Conservation (phyloP, 2,797 vertebrate species). For the Cygnus olor region DNA sequence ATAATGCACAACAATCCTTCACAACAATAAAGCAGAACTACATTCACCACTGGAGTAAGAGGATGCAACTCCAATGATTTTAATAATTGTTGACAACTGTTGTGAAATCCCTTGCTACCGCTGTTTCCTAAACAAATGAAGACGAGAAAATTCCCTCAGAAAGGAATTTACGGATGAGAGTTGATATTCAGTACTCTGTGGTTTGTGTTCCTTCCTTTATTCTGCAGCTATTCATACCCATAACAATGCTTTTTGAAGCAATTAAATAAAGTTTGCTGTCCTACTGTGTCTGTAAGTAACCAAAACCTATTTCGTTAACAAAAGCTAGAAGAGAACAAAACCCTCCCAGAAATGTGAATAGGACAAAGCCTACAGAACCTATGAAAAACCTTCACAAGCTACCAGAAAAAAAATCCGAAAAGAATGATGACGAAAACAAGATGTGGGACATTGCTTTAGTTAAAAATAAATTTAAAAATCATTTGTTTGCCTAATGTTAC, state of each 20-base stretch:
- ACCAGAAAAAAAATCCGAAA: background rate
- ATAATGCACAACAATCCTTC: background rate
- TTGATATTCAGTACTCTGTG: background rate
- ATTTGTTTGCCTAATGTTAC: background rate
- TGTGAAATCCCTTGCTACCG: background rate
- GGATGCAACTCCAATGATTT: background rate
- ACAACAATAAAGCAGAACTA: background rate
- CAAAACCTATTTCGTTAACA: background rate
- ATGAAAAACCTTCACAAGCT: background rate
- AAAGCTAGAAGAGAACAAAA: background rate
- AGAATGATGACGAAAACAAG: background rate
- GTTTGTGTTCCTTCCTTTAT: background rate
- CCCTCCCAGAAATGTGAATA: background rate
- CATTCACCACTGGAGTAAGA: background rate
- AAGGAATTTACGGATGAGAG: background rate
- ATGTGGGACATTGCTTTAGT: fast-evolving
- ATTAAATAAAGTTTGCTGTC: background rate
- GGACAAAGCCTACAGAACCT: background rate
- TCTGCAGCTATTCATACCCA: background rate
- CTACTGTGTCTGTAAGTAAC: background rate
- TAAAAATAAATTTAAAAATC: background rate
- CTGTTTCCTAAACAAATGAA: background rate
- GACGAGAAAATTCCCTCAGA: background rate
- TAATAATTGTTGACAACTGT: background rate
- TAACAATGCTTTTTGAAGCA: background rate